These are phyloP conservation scores for Nerophis ophidion DNA, from an alignment of 2,113 vertebrate genomes.

Conservation along the genomic window DNA sequence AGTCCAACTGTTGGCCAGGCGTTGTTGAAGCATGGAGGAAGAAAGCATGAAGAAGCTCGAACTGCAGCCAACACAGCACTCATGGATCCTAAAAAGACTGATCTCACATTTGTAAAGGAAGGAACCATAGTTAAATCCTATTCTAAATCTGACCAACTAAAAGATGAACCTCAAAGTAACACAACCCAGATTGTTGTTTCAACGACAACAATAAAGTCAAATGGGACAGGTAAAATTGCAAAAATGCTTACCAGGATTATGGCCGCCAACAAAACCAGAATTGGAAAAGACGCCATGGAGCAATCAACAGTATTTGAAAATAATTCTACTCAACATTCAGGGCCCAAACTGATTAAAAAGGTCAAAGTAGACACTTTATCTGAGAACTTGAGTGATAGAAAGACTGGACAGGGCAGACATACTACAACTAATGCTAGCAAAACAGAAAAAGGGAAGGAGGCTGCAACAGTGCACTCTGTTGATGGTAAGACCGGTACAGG, in stretches of 20 bases:
- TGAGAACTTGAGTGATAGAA: slow-evolving; percentile 29
- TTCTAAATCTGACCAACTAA: slow-evolving; percentile 44
- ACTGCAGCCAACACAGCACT: slow-evolving; percentile 45
- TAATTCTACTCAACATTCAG: slow-evolving; percentile 33
- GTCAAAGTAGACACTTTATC: slow-evolving; percentile 28
- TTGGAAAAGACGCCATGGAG: slow-evolving; percentile 35
- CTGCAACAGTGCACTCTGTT: background rate
- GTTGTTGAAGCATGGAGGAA: slow-evolving; percentile 39
- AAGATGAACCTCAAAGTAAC: slow-evolving; percentile 62
- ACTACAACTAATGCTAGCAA: slow-evolving; percentile 10
- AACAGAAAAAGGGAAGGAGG: background rate
- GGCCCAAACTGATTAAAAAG: slow-evolving; percentile 35
- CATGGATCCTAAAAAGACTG: slow-evolving; percentile 31
- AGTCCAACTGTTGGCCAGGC: slow-evolving; percentile 39
- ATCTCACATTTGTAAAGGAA: slow-evolving; percentile 37
- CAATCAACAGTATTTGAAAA: slow-evolving; percentile 44
- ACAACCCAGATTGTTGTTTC: slow-evolving; percentile 30
- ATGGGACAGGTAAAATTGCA: slow-evolving; percentile 39
- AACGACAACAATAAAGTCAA: slow-evolving; percentile 29
- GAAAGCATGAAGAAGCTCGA: slow-evolving; percentile 45
- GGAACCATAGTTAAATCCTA: slow-evolving; percentile 21
- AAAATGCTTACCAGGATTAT: slow-evolving; percentile 26
- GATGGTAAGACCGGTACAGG: background rate
- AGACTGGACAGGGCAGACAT: slow-evolving; percentile 10
- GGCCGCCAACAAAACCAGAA: slow-evolving; percentile 41